Base-by-base conservation (phyloP, 2,797 vertebrate genomes). In the Amniataba percoides region DNA sequence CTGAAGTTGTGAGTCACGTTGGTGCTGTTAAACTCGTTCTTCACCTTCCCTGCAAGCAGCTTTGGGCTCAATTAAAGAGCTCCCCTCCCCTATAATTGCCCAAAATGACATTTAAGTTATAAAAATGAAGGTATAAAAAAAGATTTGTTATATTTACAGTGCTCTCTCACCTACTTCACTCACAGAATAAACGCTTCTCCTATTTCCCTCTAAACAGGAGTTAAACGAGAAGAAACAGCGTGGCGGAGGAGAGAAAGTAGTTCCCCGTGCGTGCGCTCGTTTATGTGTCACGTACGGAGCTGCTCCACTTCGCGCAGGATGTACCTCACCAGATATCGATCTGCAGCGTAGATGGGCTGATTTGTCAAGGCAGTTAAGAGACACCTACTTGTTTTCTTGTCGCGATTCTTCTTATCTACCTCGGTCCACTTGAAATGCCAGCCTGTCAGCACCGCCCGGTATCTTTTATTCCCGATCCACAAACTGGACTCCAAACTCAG, bases 391-490 rank as follows among this genome's bases (percentile, higher is more conserved):
- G 92, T 92, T 73, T 90, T 92, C 86, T 92, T 94, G 15, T 94
- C 91, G 0, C 84, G 83, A 48, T 93, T 94, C 83, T 90, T 94
- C 88, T 94, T 94, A 49, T 95, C 94, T 13, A 94, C 69, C 48
- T 95, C 93, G 64, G 94, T 95, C 95, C 95, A 96, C 36, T 90
- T 94, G 83, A 96, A 94, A 40, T 93, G 78, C 94, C 95, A 95
- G 43, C 94, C 95, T 0, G 93, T 95, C 40, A 96, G 87, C 0
- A 93, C 84, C 27, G 94, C 94, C 46, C 91, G 88, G 87, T 94
- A 88, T 59, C 94, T 89, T 77, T 91, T 95, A 15, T 57, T 94
- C 0, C 92, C 93, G 86, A 96, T 79, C 94, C 94, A 95, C 75
- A 96, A 71, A 66, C 89, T 95, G 1, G 95, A 95, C 87, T 96